These are phyloP conservation scores for Polydrusus pterygomalis DNA, from an alignment of 2,888 invertebrate genomes.

Conservation along the genomic window DNA sequence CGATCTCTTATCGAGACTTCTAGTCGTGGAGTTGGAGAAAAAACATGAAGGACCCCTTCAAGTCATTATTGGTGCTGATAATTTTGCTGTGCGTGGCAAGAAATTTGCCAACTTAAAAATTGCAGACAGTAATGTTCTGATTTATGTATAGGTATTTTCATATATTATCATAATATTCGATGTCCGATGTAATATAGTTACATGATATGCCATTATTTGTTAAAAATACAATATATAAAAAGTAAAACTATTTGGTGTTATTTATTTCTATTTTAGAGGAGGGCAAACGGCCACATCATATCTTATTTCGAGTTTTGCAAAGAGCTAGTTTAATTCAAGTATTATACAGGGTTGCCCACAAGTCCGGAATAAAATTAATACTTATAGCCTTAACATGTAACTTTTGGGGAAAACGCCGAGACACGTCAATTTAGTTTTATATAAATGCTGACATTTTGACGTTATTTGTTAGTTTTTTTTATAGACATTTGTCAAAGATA, in stretches of 20 bases:
- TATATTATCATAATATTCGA: no score
- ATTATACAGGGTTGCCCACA: no score
- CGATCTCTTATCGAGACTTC: slow-evolving; percentile 13
- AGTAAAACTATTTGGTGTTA: neutral
- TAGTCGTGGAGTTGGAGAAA: slow-evolving; percentile 36
- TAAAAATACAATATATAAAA: neutral
- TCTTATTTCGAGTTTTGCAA: no score
- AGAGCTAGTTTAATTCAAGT: no score
- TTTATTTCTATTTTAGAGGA: neutral
- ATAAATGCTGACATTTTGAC: no score
- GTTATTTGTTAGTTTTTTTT: no score
- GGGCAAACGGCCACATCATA: no score
- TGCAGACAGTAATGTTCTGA: slow-evolving; percentile 36
- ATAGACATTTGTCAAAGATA: no score
- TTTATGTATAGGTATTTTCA: slow-evolving; percentile 24
- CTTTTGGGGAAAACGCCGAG: no score
- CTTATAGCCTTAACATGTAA: no score
- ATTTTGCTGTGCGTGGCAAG: slow-evolving; percentile 21
- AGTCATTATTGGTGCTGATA: slow-evolving; percentile 31
- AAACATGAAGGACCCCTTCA: slow-evolving; percentile 35
- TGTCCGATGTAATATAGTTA: neutral
- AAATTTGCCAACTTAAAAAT: slow-evolving; percentile 40
- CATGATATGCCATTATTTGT: neutral
- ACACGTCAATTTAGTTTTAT: no score
- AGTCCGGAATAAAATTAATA: no score